Evolutionary conservation across 2,888 invertebrate species (phyloP).

Genomic region (Tinea trinotella): DNA sequence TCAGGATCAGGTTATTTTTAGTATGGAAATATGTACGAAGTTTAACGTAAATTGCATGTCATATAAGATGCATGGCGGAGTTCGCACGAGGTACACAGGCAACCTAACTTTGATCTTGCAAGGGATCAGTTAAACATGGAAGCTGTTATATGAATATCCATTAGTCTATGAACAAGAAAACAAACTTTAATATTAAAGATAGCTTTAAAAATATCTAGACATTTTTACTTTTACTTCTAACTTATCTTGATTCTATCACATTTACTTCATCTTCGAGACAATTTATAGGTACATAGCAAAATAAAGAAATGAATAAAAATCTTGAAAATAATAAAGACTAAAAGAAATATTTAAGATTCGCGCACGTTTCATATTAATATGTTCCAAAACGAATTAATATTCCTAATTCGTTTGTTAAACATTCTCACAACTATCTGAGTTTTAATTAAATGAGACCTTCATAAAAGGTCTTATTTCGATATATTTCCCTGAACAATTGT

Average conservation of each 20-base stretch:
- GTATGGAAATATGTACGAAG: too few species aligned
- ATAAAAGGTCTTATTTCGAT: constrained; percentile 15
- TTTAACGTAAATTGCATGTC: not conserved
- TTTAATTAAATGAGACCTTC: constrained; percentile 19
- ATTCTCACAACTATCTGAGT: constrained; percentile 11
- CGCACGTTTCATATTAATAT: not conserved
- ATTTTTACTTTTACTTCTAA: too few species aligned
- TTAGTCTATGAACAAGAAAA: not conserved
- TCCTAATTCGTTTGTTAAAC: constrained; percentile 8
- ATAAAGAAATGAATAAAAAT: too few species aligned
- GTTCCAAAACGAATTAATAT: constrained; percentile 11
- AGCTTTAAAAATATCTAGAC: not conserved
- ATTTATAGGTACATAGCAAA: too few species aligned
- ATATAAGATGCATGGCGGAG: constrained; percentile 3
- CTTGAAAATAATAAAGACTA: too few species aligned
- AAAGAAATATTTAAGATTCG: too few species aligned
- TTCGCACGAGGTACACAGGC: not conserved
- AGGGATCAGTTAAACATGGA: not conserved
- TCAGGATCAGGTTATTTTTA: too few species aligned
- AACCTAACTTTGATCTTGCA: not conserved
- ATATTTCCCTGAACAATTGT: constrained; percentile 26
- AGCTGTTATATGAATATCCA: constrained; percentile 3
- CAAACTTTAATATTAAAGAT: constrained; percentile 2
- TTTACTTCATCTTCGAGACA: too few species aligned
- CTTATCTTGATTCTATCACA: too few species aligned